Evolutionary conservation across 2,797 vertebrate species (phyloP), one percentile per base, ranked within the genome.

Genomic region (Peromyscus aztecus): DNA sequence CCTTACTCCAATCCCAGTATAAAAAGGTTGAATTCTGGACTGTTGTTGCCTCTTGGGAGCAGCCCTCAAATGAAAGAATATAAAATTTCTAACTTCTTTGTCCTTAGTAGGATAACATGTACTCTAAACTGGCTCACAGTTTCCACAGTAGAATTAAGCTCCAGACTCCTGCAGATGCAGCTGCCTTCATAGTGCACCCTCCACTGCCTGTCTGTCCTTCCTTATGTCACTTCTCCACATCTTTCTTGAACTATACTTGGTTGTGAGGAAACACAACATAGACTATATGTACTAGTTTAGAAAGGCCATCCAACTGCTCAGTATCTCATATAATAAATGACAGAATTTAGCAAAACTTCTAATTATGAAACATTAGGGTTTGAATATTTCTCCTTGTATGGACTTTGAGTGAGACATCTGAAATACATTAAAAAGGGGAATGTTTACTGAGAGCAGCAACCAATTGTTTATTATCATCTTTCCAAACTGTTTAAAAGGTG

Each of bases 401-500:
- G 17, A 57, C 55, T 61, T 93, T 31, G 23, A 93, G 55, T 89
- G 40, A 94, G 11, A 19, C 29, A 46, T 77, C 17, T 63, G 81
- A 90, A 91, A 82, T 89, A 82, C 34, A 29, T 94, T 94, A 91
- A 5, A 16, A 73, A 49, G 43, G 67, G 21, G 40, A 83, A 37
- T 34, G 14, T 55, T 90, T 83, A 73, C 14, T 67, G 31, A 49
- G 52, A 82, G 4, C 73, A 57, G 37, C 43, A 77, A 87, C 37
- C 2, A 59, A 80, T 91, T 83, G 49, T 59, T 88, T 34, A 40
- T 67, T 73, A 94, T 57, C 24, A 91, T 16, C 17, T 96, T 97
- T 84, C 29, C 40, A 91, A 96, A 89, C n/a, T 93, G 14, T 40
- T 80, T 23, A 89, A 95, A 91, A 85, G 14, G 55, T 78, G 17